Evolutionary conservation across 2,888 invertebrate genomes (phyloP), one percentile per base, ranked within the genome.

Genomic region (Volucella inanis): DNA sequence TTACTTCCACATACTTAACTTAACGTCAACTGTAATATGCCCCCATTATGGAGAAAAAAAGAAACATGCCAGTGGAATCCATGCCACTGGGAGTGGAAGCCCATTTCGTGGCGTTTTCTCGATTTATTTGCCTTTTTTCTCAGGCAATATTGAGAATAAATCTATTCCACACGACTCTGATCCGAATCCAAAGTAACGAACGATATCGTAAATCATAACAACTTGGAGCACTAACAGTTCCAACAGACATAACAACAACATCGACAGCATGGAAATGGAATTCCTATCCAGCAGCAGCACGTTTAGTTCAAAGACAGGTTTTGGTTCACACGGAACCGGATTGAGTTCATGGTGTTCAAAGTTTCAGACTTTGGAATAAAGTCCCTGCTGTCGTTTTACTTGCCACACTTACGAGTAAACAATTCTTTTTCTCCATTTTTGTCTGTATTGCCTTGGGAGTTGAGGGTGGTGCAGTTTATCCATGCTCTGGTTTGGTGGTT

Each of bases 291-390:
- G 12, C 31, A 62, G 39, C 50, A 38, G 18, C 67, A 31, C 31
- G 31, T 31, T 62, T 52, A 41, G 61, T 45, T 62, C 52, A 61
- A 65, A 80, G 83, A 89, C 89, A 88, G 88, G 89, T 89, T 89
- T 89, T 55, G 82, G 88, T 89, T 89, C 89, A 88, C 89, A 89
- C 89, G 89, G 89, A 89, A 89, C 89, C 89, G 89, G 89, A 88
- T 88, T 89, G 50, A 62, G 68, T 74, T 8, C 54, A n/a, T 47
- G 31, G 45, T 50, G 67, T 47, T 49, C 64, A 54, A 45, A 41
- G 62, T 47, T 62, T 31, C 31, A 31, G 31, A 31, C 54, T 31
- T 11, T 52, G 50, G 31, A 8, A 43, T 43, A 65, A 18, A 22
- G 41, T 59, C 38, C 45, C 65, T 14, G 39, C 14, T 65, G 61